Percentiles rank a stretch among this genome's conserved stretches.
Conservation (phyloP, 2,113 vertebrate species). For the Ptychochromis oligacanthus region DNA sequence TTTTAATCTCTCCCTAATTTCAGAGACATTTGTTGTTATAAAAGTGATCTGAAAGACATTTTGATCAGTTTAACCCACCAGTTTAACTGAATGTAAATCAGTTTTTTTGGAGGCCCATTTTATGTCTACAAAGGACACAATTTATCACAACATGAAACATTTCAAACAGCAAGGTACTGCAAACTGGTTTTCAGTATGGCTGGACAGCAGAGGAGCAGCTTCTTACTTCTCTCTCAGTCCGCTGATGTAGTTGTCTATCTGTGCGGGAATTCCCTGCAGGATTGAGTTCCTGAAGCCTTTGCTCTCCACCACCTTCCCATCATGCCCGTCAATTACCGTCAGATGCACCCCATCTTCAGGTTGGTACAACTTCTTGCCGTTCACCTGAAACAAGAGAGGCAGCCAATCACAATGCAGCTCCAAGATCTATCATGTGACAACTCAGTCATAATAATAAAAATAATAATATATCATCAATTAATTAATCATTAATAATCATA, state of each 20-base stretch:
- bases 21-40: neutral
- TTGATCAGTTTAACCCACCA: neutral
- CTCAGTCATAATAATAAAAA: neutral
- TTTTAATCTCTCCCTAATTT: rapidly evolving
- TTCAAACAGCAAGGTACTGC: neutral
- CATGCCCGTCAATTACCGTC: slow-evolving; percentile 85
- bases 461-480: too few species aligned
- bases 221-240: slow-evolving; percentile 87
- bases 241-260: slow-evolving; percentile 87
- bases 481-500: too few species aligned
- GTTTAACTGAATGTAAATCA: neutral
- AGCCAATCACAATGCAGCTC: slow-evolving; percentile 11
- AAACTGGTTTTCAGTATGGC: neutral
- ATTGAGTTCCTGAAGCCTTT: slow-evolving; percentile 84
- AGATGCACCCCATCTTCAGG: slow-evolving; percentile 89
- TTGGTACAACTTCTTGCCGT: slow-evolving; percentile 83
- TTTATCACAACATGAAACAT: neutral
- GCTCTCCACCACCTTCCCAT: slow-evolving; percentile 85
- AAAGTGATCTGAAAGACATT: neutral
- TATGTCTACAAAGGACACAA: neutral
- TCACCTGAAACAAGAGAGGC: slow-evolving; percentile 80
- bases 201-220: neutral
- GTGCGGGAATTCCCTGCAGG: slow-evolving; percentile 89
- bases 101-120: neutral
- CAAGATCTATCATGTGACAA: neutral